Evolutionary conservation across 2,113 vertebrate species (phyloP).

Genomic region (Nesoenas mayeri): DNA sequence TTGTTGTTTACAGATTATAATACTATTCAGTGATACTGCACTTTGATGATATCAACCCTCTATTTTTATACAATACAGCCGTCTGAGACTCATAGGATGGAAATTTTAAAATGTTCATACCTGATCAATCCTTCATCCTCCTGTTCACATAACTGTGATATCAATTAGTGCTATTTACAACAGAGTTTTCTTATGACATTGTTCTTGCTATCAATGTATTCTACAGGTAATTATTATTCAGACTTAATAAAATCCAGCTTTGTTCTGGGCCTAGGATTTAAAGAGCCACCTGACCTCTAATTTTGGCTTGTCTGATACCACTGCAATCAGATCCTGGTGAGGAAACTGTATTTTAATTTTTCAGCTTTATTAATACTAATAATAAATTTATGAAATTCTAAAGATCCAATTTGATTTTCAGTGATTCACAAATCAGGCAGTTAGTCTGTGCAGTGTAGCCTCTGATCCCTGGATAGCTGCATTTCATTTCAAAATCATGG

Average conservation of each 20-base stretch:
- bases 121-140: neutral
- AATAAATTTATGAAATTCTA: neutral
- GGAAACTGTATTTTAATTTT: neutral
- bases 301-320: neutral
- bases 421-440: neutral
- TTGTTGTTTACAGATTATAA: neutral
- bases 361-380: neutral
- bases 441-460: neutral
- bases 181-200: neutral
- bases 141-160: neutral
- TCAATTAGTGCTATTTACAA: neutral
- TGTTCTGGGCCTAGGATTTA: neutral
- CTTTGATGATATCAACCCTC: neutral
- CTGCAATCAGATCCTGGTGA: neutral
- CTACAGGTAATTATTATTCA: neutral
- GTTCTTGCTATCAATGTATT: neutral
- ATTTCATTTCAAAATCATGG: neutral
- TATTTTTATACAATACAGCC: neutral
- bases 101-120: neutral
- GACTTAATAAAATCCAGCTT: neutral
- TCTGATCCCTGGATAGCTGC: neutral
- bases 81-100: neutral
- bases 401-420: conserved; percentile 7
- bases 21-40: neutral
- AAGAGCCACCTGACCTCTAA: neutral